Conservation (phyloP, 1,140 invertebrate genomes). For the Drosophila bocqueti region DNA sequence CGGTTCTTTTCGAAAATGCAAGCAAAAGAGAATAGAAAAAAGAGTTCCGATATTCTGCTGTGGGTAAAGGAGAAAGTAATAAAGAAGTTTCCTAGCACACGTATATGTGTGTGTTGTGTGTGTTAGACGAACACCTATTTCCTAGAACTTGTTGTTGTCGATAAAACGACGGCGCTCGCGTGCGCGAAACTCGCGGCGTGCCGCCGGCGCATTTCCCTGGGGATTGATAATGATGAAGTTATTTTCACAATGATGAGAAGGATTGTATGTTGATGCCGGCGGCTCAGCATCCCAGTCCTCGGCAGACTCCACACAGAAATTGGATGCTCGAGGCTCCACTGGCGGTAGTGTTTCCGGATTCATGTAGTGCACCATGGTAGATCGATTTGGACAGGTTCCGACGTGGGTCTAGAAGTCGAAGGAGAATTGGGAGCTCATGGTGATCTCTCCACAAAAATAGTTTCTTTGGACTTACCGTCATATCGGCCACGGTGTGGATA, state of each 20-base stretch:
- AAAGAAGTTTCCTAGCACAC: too few species aligned
- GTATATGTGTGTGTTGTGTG: neutral
- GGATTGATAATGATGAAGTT: constrained; percentile 20
- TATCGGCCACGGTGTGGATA: constrained; percentile 2
- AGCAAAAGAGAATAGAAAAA: neutral
- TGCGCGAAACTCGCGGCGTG: constrained; percentile 25
- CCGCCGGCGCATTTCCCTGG: constrained; percentile 9
- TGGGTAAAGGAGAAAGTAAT: too few species aligned
- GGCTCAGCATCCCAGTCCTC: constrained; percentile 65
- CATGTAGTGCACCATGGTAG: neutral
- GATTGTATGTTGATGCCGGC: constrained; percentile 37
- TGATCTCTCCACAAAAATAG: neutral
- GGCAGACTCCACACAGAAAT: neutral
- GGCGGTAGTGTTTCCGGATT: constrained; percentile 12
- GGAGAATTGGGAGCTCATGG: neutral
- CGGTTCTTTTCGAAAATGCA: constrained; percentile 11
- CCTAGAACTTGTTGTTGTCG: neutral
- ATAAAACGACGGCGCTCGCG: constrained; percentile 29
- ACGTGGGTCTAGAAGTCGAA: constrained; percentile 26
- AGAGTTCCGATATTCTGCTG: neutral
- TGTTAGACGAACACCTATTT: neutral
- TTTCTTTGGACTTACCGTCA: constrained; percentile 22
- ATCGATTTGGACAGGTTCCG: constrained; percentile 4
- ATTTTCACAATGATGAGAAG: constrained; percentile 1
- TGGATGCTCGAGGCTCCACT: neutral